Evolutionary conservation across 2,888 invertebrate genomes (phyloP).

Genomic region (Epinotia nisella): DNA sequence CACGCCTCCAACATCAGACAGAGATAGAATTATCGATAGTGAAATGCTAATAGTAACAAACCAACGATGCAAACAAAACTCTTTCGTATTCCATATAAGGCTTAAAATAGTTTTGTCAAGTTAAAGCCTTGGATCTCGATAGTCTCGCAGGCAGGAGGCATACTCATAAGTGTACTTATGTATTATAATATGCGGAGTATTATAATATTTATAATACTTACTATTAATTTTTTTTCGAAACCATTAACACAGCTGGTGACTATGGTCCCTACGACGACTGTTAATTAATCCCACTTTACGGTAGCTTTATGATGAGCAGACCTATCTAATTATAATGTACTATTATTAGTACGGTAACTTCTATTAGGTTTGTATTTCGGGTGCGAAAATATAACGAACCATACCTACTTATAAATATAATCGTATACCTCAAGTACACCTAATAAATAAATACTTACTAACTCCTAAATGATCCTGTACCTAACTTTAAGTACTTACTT

Average conservation of each 20-base stretch:
- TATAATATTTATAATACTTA: too few relatives aligned
- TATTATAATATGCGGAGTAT: slow-evolving; percentile 64
- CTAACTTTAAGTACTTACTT: too few relatives aligned
- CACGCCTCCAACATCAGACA: slow-evolving; percentile 78
- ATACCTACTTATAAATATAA: too few relatives aligned
- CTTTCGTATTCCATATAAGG: slow-evolving; percentile 60
- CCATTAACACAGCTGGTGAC: slow-evolving; percentile 57
- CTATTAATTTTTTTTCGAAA: slow-evolving; percentile 59
- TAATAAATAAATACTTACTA: too few relatives aligned
- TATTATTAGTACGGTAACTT: too few relatives aligned
- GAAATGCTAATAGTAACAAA: slow-evolving; percentile 72
- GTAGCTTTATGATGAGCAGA: too few relatives aligned
- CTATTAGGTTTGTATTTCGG: too few relatives aligned
- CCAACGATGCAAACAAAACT: slow-evolving; percentile 68
- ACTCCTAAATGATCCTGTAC: too few relatives aligned
- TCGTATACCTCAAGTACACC: too few relatives aligned
- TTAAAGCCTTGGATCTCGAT: slow-evolving; percentile 73
- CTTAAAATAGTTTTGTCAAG: slow-evolving; percentile 56
- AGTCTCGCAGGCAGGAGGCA: slow-evolving; percentile 71
- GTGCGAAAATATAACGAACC: too few relatives aligned
- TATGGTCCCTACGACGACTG: slow-evolving; percentile 26
- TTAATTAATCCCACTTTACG: slow-evolving; percentile 17
- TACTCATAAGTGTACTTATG: slow-evolving; percentile 73
- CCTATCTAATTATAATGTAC: too few relatives aligned
- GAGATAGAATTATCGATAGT: slow-evolving; percentile 77